Base-by-base conservation (phyloP, 2,113 vertebrate species). In the Rhabdomys dilectus region DNA sequence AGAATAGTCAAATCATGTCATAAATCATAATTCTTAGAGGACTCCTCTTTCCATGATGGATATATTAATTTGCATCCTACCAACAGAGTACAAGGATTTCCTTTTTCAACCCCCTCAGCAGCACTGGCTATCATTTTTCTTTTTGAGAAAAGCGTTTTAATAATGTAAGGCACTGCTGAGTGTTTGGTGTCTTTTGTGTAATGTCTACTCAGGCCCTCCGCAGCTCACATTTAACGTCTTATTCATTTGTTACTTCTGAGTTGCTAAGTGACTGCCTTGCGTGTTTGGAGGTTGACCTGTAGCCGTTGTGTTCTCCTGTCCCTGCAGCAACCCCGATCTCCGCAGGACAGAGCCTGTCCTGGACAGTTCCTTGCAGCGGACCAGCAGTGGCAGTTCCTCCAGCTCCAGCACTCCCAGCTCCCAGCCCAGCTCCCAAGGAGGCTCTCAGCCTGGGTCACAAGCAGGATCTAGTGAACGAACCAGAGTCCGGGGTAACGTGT, bases 341-440 rank as follows among this genome's bases (percentile, higher is more conserved):
- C 98, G 99, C 95, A 99, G 99, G 97, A 99, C 99, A 0, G 99
- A 99, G 97, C 96, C 99, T 34, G 92, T 99, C 91, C 96, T 99
- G 98, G 99, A 99, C 75, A 99, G 99, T 56, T 98, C 99, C 4
- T 97, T 99, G 96, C 99, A 99, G 98, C 99, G 99, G 98, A 99
- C 99, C 70, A 99, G 99, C 99, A 99, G 99, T 0, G 99, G 99
- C 98, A 99, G 99, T 96, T 99, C 99, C 56, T 99, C 99, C 98
- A 99, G 99, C 98, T 99, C 99, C 98, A 99, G 99, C 98, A 99
- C 99, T 34, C 99, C 99, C 21, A 99, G 99, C 96, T 99, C 99
- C 76, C 99, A 99, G 97, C 98, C 99, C 96, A 99, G 99, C 97
- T 99, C 99, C 88, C 99, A 99, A 92, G 99, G 99, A 0, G 99